Base-by-base conservation (phyloP, 2,797 vertebrate species). In the Mus minutoides region DNA sequence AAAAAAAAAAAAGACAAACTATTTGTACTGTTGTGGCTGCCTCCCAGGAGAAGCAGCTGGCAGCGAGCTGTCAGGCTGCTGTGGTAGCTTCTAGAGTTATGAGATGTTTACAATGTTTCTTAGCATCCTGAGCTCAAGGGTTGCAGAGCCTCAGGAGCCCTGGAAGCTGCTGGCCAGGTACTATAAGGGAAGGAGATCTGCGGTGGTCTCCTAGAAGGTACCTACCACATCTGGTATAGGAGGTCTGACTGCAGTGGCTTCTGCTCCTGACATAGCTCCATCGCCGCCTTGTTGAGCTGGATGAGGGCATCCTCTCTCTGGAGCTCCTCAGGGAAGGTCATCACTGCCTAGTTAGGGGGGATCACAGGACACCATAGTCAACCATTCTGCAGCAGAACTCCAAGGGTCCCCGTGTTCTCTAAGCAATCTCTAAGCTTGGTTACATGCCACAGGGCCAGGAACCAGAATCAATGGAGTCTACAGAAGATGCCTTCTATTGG, bases 201-300 rank as follows among this genome's bases (percentile, higher is more conserved):
- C 76, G 60, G 62, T 46, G 0, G 58, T 56, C 16, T 89, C 56
- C 46, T 3, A 13, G 43, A 77, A 34, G 85, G 56, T 87, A 95
- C 98, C 96, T 97, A 99, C 99, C 99, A 98, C 71, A 98, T 95
- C 54, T 97, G 95, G 94, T 98, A 96, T 40, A 98, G 86, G 56
- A 98, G 97, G 90, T 99, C 95, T 3, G 97, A 90, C 73, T 97
- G 97, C 37, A 97, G 40, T 7, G 98, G 98, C 64, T 67, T 93
- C 69, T 93, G 94, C 2, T 97, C 96, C 40, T 97, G 97, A 79
- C 97, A 98, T 31, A 99, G 98, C 84, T 99, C 98, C 97, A 98
- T 95, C 1, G 98, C 92, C 24, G 99, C 98, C 80, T 96, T 96
- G 96, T 99, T 99, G 96, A 99, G 98, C 77, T 93, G 97, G 56